Evolutionary conservation across 2,888 invertebrate species (phyloP).

Genomic region (Cantharis flavilabris): DNA sequence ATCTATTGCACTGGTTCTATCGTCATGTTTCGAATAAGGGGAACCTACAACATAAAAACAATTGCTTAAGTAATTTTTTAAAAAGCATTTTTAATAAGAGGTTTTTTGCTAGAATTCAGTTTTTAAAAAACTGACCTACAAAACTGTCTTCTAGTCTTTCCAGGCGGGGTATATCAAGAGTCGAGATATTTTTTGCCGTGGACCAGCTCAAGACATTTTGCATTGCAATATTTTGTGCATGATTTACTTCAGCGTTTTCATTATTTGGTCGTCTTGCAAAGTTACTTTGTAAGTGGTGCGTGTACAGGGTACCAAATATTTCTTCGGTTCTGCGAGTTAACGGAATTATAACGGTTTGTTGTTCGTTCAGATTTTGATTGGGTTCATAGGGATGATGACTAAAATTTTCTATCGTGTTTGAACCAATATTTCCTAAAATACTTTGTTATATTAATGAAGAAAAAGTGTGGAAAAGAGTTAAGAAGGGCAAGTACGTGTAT

Average conservation of each 20-base stretch:
- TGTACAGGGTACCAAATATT: conserved; percentile 56
- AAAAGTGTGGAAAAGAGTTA: conserved; percentile 37
- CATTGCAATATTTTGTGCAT: conserved; percentile 31
- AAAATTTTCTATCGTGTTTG: conserved; percentile 62
- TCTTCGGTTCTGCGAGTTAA: conserved; percentile 68
- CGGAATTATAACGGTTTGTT: conserved; percentile 67
- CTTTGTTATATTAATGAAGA: not conserved
- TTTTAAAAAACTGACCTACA: conserved; percentile 1
- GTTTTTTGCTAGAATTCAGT: not conserved
- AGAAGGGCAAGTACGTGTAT: not conserved
- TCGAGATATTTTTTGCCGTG: conserved; percentile 48
- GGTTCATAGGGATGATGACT: conserved; percentile 69
- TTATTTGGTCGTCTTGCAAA: conserved; percentile 6
- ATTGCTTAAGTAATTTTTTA: not conserved
- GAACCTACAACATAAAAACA: not conserved
- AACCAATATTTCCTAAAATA: conserved; percentile 54
- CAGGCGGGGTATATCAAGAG: conserved; percentile 38
- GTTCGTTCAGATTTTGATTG: conserved; percentile 48
- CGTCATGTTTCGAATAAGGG: not conserved
- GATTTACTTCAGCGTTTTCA: not conserved
- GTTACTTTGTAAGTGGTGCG: conserved; percentile 36
- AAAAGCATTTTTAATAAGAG: not conserved
- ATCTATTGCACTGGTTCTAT: not conserved
- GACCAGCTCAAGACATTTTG: conserved; percentile 54
- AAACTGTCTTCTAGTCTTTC: not conserved